Evolutionary conservation across 2,113 vertebrate species (phyloP).

Genomic region (Pogonocichla stellata): DNA sequence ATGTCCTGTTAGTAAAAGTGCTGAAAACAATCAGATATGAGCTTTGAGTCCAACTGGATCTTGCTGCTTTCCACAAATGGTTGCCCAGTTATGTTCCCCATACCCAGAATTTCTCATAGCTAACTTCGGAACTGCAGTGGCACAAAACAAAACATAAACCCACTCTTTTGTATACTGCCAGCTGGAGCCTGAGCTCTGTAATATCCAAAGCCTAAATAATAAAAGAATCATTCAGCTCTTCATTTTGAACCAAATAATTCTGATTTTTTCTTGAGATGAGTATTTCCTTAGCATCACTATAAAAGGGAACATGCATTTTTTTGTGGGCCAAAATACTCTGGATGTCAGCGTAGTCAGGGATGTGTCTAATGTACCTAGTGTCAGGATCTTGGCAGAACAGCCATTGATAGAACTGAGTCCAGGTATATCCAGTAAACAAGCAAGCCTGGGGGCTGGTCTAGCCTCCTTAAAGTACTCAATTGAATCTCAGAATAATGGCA

Average conservation of each 20-base stretch:
- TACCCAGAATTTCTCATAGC: neutral
- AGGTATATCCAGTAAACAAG: neutral
- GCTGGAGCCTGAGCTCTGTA: constrained; percentile 25
- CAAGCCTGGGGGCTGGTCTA: neutral
- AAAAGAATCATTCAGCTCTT: neutral
- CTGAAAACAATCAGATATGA: neutral
- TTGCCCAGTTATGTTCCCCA: neutral
- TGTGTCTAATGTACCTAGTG: neutral
- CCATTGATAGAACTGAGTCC: neutral
- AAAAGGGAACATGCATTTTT: neutral
- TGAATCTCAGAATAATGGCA: neutral
- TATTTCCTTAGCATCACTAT: neutral
- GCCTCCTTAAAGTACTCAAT: neutral
- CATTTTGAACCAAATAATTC: neutral
- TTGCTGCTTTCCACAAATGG: neutral
- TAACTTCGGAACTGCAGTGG: constrained; percentile 7
- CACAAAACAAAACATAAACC: constrained; percentile 21
- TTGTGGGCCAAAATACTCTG: neutral
- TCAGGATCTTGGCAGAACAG: neutral
- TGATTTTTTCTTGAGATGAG: neutral
- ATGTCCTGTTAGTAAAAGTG: neutral
- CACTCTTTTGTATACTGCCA: constrained; percentile 35
- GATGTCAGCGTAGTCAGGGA: neutral
- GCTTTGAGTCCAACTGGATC: neutral
- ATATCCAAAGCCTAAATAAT: constrained; percentile 17